Evolutionary conservation across 2,888 invertebrate species (phyloP), one percentile per base, ranked within the genome.

Genomic region (Oligia strigilis): DNA sequence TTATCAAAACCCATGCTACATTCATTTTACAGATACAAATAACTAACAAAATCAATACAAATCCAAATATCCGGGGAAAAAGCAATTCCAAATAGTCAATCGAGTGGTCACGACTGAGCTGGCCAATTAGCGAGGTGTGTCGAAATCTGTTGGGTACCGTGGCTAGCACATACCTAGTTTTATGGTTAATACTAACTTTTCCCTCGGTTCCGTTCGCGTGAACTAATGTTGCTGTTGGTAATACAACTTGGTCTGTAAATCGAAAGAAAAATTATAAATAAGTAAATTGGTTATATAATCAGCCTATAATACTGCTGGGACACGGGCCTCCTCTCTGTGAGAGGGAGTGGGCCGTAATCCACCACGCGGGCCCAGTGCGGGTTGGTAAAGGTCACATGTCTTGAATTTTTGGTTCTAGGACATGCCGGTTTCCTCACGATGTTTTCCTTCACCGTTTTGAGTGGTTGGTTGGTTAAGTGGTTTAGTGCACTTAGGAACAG

Each of bases 81-180:
- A 87, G 79, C 88, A 84, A 90, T 91, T 88, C 82, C 80, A 82
- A 85, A 91, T 87, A 85, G 82, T 88, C 87, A 90, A 91, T 91
- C 88, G 90, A 90, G 88, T 89, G 91, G 90, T 92, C 87, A 88
- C 90, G 87, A 91, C 89, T 89, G 92, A 91, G 86, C 91, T 90
- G 90, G 91, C 92, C 95, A 95, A 96, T 95, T 95, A 95, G 93
- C 88, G 92, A 89, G 90, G 91, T 92, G 92, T 92, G 93, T 92
- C 90, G 90, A 93, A 95, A 94, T 94, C 93, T 93, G 93, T 90
- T 90, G 88, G 86, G 75, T 62, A 55, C 52, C 43, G 52, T 13
- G 17, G n/a, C 52, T 43, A 76, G 23, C 60, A 71, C 64, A 66
- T 89, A 85, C 87, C 87, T 82, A 86, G 91, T 69, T 81, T 72